These are phyloP conservation scores for Mionectes olivaceus DNA, from an alignment of 2,797 vertebrate species.

Conservation along the genomic window DNA sequence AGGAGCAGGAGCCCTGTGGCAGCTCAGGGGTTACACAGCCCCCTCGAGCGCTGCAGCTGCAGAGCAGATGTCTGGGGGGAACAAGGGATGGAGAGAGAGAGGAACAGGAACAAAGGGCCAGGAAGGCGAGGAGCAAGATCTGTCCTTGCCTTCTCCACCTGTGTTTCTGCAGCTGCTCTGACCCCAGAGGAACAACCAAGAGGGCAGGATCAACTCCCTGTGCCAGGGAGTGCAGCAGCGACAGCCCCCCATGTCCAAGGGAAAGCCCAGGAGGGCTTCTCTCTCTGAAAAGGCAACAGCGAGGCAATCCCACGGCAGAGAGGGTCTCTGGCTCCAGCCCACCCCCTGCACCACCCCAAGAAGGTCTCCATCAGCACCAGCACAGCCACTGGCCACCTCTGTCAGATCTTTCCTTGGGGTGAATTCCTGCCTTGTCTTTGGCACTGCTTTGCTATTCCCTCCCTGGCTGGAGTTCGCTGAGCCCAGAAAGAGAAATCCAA, in stretches of 20 bases:
- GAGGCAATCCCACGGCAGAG: not conserved
- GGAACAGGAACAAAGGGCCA: conserved; percentile 47
- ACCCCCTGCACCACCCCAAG: rapidly evolving
- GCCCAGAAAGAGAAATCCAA: not conserved
- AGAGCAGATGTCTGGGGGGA: conserved; percentile 34
- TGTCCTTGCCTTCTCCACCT: not conserved
- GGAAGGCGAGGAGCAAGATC: not conserved
- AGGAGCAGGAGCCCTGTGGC: rapidly evolving
- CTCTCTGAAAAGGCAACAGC: not conserved
- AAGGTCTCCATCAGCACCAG: rapidly evolving
- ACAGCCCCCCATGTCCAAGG: not conserved
- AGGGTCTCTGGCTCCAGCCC: not conserved
- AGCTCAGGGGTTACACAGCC: not conserved
- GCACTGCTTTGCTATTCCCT: not conserved
- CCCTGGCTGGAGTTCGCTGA: not conserved
- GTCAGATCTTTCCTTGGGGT: rapidly evolving
- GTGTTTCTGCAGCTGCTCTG: not conserved
- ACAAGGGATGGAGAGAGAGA: not conserved
- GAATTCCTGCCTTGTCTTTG: not conserved
- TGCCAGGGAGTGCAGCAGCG: not conserved
- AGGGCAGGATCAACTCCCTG: not conserved
- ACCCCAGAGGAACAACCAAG: not conserved
- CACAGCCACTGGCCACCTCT: rapidly evolving
- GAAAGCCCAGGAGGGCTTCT: not conserved
- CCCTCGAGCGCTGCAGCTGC: not conserved